A percentile compares a stretch with the other conserved stretches of the same genome.
Evolutionary conservation across 2,888 invertebrate species (phyloP).

Genomic region (Lepidocyrtinus sp.): DNA sequence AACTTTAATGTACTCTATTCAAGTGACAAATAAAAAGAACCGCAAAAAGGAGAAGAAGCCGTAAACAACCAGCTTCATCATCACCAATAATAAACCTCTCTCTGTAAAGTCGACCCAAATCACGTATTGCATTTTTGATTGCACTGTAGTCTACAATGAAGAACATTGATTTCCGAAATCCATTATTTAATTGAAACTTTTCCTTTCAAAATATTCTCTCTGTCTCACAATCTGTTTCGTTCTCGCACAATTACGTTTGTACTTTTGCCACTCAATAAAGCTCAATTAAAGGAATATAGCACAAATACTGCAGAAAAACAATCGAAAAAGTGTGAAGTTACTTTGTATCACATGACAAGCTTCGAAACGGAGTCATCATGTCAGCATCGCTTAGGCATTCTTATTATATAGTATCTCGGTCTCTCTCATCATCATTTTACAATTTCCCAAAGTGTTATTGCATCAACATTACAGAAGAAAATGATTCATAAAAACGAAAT

Average conservation of each 20-base stretch:
- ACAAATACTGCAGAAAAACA: slow-evolving; percentile 1
- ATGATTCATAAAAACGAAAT: slow-evolving; percentile 15
- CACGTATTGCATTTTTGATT: slow-evolving; percentile 40
- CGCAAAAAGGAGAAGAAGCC: slow-evolving; percentile 19
- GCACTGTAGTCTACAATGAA: slow-evolving; percentile 28
- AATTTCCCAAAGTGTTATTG: slow-evolving; percentile 16
- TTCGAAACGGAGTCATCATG: slow-evolving; percentile 31
- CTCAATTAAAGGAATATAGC: not conserved
- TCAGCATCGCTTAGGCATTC: slow-evolving; percentile 31
- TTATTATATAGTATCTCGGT: slow-evolving; percentile 33
- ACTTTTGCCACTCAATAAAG: not conserved
- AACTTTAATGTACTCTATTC: not conserved
- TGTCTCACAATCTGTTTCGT: slow-evolving; percentile 9
- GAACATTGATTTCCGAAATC: slow-evolving; percentile 52
- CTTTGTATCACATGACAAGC: not conserved
- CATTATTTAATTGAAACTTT: slow-evolving; percentile 38
- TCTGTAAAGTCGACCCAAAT: slow-evolving; percentile 52
- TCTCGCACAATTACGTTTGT: too few species aligned
- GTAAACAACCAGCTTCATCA: slow-evolving; percentile 2
- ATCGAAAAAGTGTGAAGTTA: not conserved
- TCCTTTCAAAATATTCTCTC: too few species aligned
- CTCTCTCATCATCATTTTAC: not conserved
- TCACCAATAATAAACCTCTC: not conserved
- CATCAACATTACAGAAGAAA: slow-evolving; percentile 9
- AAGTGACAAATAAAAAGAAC: slow-evolving; percentile 20